Percentiles rank a stretch among this genome's conserved stretches.
phyloP scores from a whole-genome alignment of 1,140 invertebrate species.

The Armadillidium nasatum region DNA sequence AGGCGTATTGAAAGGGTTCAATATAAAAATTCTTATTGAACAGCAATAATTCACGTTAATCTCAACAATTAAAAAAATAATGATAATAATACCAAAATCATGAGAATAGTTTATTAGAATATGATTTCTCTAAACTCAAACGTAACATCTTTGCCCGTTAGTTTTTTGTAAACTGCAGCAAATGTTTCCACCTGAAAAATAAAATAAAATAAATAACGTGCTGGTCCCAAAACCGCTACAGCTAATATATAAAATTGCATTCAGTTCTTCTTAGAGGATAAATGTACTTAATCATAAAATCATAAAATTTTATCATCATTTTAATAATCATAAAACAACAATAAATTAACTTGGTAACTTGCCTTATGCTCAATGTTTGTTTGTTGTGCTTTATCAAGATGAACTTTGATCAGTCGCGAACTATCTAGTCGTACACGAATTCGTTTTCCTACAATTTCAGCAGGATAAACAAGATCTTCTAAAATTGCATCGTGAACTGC shows the following conservation, averaged over 20 bases:
- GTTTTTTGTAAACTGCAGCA: constrained; percentile 95
- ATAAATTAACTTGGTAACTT: too few species aligned
- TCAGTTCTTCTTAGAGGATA: constrained; percentile 37
- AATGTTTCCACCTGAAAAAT: constrained; percentile 91
- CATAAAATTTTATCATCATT: too few species aligned
- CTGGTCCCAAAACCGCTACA: background rate
- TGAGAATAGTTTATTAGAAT: too few species aligned
- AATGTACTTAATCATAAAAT: constrained; percentile 5
- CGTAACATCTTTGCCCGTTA: constrained; percentile 96
- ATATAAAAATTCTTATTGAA: too few species aligned
- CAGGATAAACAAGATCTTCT: constrained; percentile 96
- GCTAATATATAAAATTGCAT: background rate
- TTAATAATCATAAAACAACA: too few species aligned
- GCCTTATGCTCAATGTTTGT: constrained; percentile 99
- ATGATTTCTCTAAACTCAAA: constrained; percentile 99
- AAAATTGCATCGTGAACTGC: constrained; percentile 95
- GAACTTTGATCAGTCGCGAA: constrained; percentile 93
- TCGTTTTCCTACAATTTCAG: constrained; percentile 98
- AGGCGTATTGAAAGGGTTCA: too few species aligned
- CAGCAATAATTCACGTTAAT: too few species aligned
- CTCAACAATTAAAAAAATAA: too few species aligned
- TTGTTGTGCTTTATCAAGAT: constrained; percentile 96
- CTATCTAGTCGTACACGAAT: constrained; percentile 94
- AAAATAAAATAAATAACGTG: constrained; percentile 47
- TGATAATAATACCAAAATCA: too few species aligned